Evolutionary conservation across 2,113 vertebrate species (phyloP), one percentile per base, ranked within the genome.

Genomic region (Corvus moneduloides): DNA sequence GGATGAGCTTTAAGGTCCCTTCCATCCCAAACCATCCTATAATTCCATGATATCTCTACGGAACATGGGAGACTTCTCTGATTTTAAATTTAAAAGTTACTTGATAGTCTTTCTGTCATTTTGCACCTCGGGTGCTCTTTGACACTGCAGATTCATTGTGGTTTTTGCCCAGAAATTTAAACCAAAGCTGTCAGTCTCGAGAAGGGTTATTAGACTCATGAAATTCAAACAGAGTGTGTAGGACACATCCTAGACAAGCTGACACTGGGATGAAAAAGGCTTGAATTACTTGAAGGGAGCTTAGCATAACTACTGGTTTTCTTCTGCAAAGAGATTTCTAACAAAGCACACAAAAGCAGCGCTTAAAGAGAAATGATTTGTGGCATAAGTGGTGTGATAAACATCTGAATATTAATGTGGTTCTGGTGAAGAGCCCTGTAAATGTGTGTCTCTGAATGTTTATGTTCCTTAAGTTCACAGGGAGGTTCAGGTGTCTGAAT

Each of bases 401-500:
- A 94, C 84, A 73, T 76, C 81, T 91, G 90, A 96, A 93, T 96
- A 89, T 93, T 79, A 61, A 94, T 46, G 48, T 62, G 39, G 21
- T 2, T 63, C 72, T 84, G 87, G 11, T 26, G 26, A 61, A 37
- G 37, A 83, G 41, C 63, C 54, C 6, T 24, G 58, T 4, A 46
- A 74, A 80, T 4, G 7, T 18, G 28, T 63, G 55, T 22, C 58
- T 88, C 17, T 4, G 17, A 54, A 37, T 4, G 2, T 26, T 74
- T 48, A 2, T 59, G 73, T 64, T 59, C 74, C 33, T 39, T 20
- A 3, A 39, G 17, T 22, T n/a, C 62, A 21, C 26, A 4, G 27
- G 48, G 73, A 59, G 54, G 5, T 30, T 49, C 2, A 2, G 20
- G 37, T 62, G 22, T 28, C 24, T 73, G 58, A 30, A 3, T 22